Base-by-base conservation (phyloP, 2,888 invertebrate genomes). In the Theristus sp. region DNA sequence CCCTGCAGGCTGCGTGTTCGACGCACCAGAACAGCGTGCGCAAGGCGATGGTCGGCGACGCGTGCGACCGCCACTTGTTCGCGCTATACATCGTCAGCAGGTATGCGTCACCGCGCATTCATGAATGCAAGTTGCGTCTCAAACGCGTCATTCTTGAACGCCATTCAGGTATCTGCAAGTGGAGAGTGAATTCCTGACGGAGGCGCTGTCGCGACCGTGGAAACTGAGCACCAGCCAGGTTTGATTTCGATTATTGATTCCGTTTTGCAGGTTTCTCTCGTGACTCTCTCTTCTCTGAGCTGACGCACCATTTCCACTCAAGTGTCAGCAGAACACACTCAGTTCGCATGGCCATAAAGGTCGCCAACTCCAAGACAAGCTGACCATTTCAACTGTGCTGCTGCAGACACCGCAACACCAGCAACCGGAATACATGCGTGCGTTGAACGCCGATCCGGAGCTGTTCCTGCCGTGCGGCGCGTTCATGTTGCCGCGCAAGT, bases 171-270 rank as follows among this genome's bases (percentile, higher is more conserved):
- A 96, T 76, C 81, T 96, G 64, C 90, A 93, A 77, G 83, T 86
- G 74, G 79, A 64, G 26, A 74, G 74, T 3, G 73, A 75, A 2
- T 79, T 77, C 68, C 74, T 79, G 13, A 72, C 82, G 76, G 86
- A 93, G 76, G 94, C 94, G 29, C 82, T 98, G 68, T 89, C 89
- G 73, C 93, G 94, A 73, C 93, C 94, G 0, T 98, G 96, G 94
- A 82, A 89, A 66, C 80, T 98, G 30, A 94, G 94, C 28, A 96
- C 96, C 63, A 78, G 78, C 67, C 79, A 79, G 74, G 78, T 78
- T n/a, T n/a, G n/a, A n/a, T n/a, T n/a, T n/a, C n/a, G n/a, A n/a
- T n/a, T n/a, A n/a, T n/a, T n/a, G n/a, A n/a, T n/a, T n/a, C n/a
- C n/a, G n/a, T n/a, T n/a, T n/a, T n/a, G n/a, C n/a, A n/a, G n/a